Conservation (phyloP, 2,113 vertebrate species). For the Strigops habroptila region DNA sequence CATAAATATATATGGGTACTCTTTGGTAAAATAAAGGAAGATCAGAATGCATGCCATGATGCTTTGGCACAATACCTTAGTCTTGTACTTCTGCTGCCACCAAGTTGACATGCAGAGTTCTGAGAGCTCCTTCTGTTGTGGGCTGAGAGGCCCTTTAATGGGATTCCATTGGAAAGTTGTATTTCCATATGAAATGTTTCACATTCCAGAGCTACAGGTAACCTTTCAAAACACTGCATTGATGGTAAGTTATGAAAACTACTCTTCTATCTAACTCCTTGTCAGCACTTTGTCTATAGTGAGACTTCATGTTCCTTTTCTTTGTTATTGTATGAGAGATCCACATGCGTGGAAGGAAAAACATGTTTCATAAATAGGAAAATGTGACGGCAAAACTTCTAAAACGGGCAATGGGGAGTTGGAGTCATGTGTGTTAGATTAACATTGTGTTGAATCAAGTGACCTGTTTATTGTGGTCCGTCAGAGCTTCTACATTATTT, state of each 20-base stretch:
- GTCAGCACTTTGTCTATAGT: neutral
- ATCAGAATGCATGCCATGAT: neutral
- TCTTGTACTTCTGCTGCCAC: neutral
- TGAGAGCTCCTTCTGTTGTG: neutral
- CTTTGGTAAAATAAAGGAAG: neutral
- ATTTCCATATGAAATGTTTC: neutral
- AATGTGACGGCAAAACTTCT: neutral
- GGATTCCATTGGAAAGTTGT: neutral
- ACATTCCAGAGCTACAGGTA: neutral
- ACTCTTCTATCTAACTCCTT: neutral
- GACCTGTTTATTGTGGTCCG: neutral
- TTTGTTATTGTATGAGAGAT: neutral
- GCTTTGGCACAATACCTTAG: neutral
- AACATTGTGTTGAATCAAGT: neutral
- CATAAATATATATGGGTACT: rapidly evolving
- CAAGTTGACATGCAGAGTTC: neutral
- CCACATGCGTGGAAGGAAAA: neutral
- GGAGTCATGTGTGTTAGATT: neutral
- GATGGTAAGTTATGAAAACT: neutral
- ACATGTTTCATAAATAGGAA: neutral
- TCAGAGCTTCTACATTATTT: neutral
- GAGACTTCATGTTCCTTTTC: neutral
- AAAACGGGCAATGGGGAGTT: neutral
- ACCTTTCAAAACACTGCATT: neutral
- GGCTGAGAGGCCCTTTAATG: neutral